These are phyloP conservation scores for Drosophila vallismaia DNA, from an alignment of 2,888 invertebrate genomes.

Conservation along the genomic window DNA sequence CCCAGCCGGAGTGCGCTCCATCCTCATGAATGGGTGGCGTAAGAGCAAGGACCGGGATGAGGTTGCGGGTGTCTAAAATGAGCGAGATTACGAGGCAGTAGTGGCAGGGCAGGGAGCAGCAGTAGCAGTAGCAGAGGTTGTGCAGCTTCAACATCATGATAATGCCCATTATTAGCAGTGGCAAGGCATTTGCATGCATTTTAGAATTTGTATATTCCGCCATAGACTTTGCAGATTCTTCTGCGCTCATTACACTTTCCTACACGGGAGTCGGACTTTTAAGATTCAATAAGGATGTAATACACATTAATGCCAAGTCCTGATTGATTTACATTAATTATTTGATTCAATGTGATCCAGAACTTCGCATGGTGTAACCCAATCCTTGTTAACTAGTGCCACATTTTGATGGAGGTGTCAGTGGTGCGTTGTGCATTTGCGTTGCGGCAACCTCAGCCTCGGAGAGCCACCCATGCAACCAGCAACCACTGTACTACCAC, in stretches of 20 bases:
- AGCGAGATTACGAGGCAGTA: conserved; percentile 10
- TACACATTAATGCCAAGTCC: too few species aligned
- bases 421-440: conserved; percentile 26
- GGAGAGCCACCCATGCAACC: conserved; percentile 17
- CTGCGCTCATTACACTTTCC: conserved; percentile 41
- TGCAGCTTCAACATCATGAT: conserved; percentile 57
- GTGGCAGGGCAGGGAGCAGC: too few species aligned
- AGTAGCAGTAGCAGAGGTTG: conserved; percentile 7
- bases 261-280: neutral
- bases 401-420: conserved; percentile 9
- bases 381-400: conserved; percentile 39
- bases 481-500: conserved; percentile 7
- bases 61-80: neutral
- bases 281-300: too few species aligned
- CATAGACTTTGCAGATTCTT: conserved; percentile 20
- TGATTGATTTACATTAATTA: too few species aligned
- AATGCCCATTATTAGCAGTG: conserved; percentile 73
- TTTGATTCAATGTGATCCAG: too few species aligned
- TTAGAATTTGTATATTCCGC: conserved; percentile 62
- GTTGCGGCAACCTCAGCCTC: conserved; percentile 27
- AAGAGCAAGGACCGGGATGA: too few species aligned
- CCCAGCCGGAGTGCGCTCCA: conserved; percentile 25
- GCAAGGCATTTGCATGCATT: conserved; percentile 64
- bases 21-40: conserved; percentile 22
- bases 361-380: neutral